phyloP scores from a whole-genome alignment of 1,140 invertebrate species.

The Drosophila oshimai region DNA sequence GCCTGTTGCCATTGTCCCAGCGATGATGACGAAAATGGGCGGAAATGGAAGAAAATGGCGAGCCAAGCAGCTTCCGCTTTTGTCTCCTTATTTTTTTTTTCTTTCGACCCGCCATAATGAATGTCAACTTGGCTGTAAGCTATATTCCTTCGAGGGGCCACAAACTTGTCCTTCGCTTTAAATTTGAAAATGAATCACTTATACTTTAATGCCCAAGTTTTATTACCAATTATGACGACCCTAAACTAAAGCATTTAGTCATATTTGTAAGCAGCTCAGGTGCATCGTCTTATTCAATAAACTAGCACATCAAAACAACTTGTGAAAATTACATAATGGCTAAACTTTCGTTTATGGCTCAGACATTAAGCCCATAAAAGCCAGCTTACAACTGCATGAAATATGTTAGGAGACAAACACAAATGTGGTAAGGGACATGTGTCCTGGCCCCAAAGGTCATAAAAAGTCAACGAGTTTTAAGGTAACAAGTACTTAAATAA shows the following conservation, averaged over 20 bases:
- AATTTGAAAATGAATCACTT: slow-evolving; percentile 48
- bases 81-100: slow-evolving; percentile 26
- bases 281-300: slow-evolving; percentile 26
- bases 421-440: background rate
- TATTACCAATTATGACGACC: slow-evolving; percentile 44
- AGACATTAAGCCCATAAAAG: slow-evolving; percentile 24
- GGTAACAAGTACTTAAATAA: background rate
- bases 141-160: slow-evolving; percentile 10
- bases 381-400: slow-evolving; percentile 21
- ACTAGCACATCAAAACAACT: slow-evolving; percentile 7
- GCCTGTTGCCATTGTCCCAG: slow-evolving; percentile 67
- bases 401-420: slow-evolving; percentile 10
- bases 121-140: slow-evolving; percentile 63
- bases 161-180: slow-evolving; percentile 22
- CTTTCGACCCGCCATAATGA: slow-evolving; percentile 45
- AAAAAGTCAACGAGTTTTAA: slow-evolving; percentile 28
- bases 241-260: slow-evolving; percentile 1
- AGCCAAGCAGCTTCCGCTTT: slow-evolving; percentile 59
- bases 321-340: slow-evolving; percentile 32
- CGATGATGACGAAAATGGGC: slow-evolving; percentile 37
- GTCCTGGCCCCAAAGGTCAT: slow-evolving; percentile 6
- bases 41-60: slow-evolving; percentile 64
- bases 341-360: slow-evolving; percentile 19
- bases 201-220: slow-evolving; percentile 45
- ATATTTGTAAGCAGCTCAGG: slow-evolving; percentile 1